Base-by-base conservation (phyloP, 1,140 invertebrate species). In the Tachypleus tridentatus region DNA sequence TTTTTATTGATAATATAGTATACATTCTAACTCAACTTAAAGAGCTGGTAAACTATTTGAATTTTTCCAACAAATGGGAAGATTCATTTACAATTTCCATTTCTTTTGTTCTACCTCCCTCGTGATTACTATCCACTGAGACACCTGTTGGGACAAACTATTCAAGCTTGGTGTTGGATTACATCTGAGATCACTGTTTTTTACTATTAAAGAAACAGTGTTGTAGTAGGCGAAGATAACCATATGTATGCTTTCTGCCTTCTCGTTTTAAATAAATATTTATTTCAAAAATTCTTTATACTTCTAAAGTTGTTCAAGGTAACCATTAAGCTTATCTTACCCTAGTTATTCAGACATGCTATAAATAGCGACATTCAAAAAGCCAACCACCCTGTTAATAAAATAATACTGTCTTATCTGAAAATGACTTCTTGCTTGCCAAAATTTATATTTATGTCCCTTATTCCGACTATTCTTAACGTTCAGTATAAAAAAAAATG, bases 81-180 rank as follows among this genome's bases (percentile, higher is more conserved):
- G 97, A 98, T 79, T 97, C 93, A 76, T 91, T 85, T 67, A 97
- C 91, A 75, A 96, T 86, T 94, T 94, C 74, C 91, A 84, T 79
- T 97, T 93, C 77, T 91, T 75, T 57, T 77, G 76, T 58, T 79
- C 77, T 60, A 75, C 73, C 58, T 78, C 77, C 59, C 63, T 70
- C 66, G 72, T 72, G 49, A 71, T 70, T 49, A 65, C 72, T 72
- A 73, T 73, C 64, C 68, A 66, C 48, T n/a, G 61, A 29, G 67
- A 62, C 63, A 64, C 67, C 65, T 69, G 67, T 62, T 66, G 67
- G 64, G 67, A 64, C 49, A 52, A 48, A 58, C 64, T 62, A 51
- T 64, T 63, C 57, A 66, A 66, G 58, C 62, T 60, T 58, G 61
- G 61, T 62, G 63, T 60, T 57, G 53, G 59, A 63, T 63, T 56